phyloP scores from a whole-genome alignment of 2,888 invertebrate species.

The Andrena minutula region DNA sequence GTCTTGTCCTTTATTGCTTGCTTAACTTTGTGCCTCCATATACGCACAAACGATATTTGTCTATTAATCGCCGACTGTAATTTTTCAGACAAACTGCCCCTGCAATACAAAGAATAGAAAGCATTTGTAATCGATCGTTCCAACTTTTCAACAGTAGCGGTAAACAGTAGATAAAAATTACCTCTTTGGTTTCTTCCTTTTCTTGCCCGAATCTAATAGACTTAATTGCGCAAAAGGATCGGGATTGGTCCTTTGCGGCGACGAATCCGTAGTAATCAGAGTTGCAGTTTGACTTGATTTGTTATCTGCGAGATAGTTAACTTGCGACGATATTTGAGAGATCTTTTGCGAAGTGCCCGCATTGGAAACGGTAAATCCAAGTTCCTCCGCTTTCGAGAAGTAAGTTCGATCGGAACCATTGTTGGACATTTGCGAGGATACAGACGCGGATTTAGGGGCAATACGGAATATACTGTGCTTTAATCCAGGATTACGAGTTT shows the following conservation, averaged over 20 bases:
- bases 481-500: background rate
- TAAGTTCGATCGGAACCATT: conserved; percentile 52
- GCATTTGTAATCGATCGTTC: background rate
- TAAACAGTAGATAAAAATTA: conserved; percentile 20
- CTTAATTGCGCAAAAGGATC: conserved; percentile 16
- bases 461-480: background rate
- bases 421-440: background rate
- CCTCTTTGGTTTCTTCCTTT: conserved; percentile 70
- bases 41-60: conserved; percentile 74
- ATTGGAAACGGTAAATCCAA: background rate
- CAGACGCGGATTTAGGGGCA: background rate
- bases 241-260: conserved; percentile 45
- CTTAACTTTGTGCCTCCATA: conserved; percentile 78
- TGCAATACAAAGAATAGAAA: conserved; percentile 60
- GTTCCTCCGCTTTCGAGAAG: conserved; percentile 32
- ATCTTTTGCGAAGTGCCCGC: conserved; percentile 51
- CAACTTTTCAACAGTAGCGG: no score
- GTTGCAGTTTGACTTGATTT: conserved; percentile 35
- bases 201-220: conserved; percentile 66
- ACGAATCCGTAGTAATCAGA: conserved; percentile 50
- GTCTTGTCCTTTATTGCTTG: conserved; percentile 58
- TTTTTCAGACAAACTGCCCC: conserved; percentile 75
- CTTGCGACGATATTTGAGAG: conserved; percentile 62
- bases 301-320: conserved; percentile 5
- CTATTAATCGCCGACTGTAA: conserved; percentile 70